Evolutionary conservation across 2,888 invertebrate species (phyloP).

Genomic region (Athalia rosae): DNA sequence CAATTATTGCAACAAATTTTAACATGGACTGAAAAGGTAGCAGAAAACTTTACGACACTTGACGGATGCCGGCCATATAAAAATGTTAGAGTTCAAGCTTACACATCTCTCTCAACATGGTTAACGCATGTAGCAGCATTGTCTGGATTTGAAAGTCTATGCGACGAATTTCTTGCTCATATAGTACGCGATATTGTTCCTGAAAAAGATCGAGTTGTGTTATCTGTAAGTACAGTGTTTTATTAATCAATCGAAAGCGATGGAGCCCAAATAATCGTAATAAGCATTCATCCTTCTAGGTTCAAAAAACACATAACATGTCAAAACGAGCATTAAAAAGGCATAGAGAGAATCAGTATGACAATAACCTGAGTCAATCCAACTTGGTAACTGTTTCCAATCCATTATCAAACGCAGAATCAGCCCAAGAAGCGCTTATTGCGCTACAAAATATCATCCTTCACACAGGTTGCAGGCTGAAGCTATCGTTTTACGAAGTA

Average conservation of each 20-base stretch:
- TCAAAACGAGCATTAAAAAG: slow-evolving; percentile 63
- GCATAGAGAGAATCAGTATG: slow-evolving; percentile 60
- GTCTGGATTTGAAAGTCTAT: slow-evolving; percentile 65
- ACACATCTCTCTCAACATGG: slow-evolving; percentile 65
- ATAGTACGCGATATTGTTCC: slow-evolving; percentile 64
- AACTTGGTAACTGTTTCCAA: slow-evolving; percentile 45
- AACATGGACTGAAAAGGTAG: slow-evolving; percentile 60
- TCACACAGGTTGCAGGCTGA: slow-evolving; percentile 58
- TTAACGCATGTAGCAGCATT: slow-evolving; percentile 57
- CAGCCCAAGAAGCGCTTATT: slow-evolving; percentile 60
- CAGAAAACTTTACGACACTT: slow-evolving; percentile 57
- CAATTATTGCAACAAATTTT: slow-evolving; percentile 64
- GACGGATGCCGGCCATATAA: slow-evolving; percentile 59
- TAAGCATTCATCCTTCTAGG: slow-evolving; percentile 51
- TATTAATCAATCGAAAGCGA: not conserved
- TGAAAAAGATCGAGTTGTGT: slow-evolving; percentile 59
- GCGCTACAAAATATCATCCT: slow-evolving; percentile 62
- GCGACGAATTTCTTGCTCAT: slow-evolving; percentile 61
- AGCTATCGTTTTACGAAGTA: slow-evolving; percentile 63
- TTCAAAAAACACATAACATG: slow-evolving; percentile 61
- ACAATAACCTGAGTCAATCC: slow-evolving; percentile 56
- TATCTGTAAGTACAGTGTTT: slow-evolving; percentile 58
- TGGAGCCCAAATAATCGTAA: not conserved
- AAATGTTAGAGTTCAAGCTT: slow-evolving; percentile 59
- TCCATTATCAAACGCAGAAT: slow-evolving; percentile 54